These are phyloP conservation scores for Procambarus clarkii DNA, from an alignment of 1,140 invertebrate genomes.

Conservation along the genomic window DNA sequence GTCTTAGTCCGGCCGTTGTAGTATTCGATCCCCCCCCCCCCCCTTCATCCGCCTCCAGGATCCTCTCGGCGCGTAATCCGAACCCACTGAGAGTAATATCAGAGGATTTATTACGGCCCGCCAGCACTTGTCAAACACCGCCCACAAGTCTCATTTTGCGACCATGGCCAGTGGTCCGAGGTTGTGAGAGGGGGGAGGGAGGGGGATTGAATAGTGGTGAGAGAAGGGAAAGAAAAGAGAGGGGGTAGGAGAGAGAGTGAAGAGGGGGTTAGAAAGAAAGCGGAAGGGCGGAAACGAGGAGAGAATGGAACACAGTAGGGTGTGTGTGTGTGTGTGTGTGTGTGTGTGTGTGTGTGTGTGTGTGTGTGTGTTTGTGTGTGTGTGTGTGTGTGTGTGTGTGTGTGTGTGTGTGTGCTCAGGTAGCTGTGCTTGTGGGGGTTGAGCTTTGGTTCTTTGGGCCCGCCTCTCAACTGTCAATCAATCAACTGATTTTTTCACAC, in stretches of 20 bases:
- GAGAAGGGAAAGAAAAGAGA: not conserved
- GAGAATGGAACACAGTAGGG: no score
- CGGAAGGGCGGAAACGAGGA: no score
- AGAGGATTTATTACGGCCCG: constrained; percentile 29
- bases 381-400: no score
- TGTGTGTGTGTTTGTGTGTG: no score
- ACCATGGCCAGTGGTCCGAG: not conserved
- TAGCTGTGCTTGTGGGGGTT: no score
- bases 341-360: no score
- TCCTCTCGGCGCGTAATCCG: constrained; percentile 14
- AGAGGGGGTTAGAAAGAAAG: not conserved
- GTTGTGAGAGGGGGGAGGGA: not conserved
- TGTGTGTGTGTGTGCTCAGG: no score
- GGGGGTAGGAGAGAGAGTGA: not conserved
- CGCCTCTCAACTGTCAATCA: no score
- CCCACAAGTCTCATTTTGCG: constrained; percentile 20
- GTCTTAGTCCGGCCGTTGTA: not conserved
- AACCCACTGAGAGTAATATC: constrained; percentile 41
- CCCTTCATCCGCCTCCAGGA: not conserved
- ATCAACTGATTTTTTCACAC: no score
- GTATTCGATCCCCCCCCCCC: constrained; percentile 16
- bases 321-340: no score
- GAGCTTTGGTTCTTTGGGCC: no score
- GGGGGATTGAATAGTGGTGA: not conserved
- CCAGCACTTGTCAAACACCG: constrained; percentile 34